Evolutionary conservation across 2,888 invertebrate genomes (phyloP), one percentile per base, ranked within the genome.

Genomic region (Tillus elongatus): DNA sequence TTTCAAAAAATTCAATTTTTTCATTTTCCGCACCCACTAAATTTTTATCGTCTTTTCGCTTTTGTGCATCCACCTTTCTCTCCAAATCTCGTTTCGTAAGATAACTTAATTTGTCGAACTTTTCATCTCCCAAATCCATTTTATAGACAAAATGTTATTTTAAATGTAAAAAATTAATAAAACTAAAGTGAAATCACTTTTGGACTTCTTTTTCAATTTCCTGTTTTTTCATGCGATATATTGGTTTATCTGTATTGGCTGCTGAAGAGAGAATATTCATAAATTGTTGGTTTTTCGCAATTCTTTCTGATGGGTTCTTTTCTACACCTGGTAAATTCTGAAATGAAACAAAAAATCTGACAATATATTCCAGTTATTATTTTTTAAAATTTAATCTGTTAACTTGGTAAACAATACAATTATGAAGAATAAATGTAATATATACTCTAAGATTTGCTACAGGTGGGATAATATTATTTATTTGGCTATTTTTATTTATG

Each of bases 1-100:
- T 74, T 26, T 77, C 73, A 56, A 86, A 87, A 57, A 75, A 82
- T 45, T 81, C 81, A 33, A 78, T 68, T 56, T 77, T 77, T 62
- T 81, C 81, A 46, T 76, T 70, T 40, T 73, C 73, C 3, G 79
- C 77, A 40, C 71, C 70, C 11, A 72, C 66, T 44, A 74, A 71
- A 52, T 75, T 75, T 53, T 74, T 74, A 35, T 75, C 74, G 51
- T 77, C 76, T 48, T 74, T 75, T 36, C 75, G 74, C 56, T 75
- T 76, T 51, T 79, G 75, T 45, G 80, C 65, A 52, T 75, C 73
- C 48, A 75, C 72, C 60, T 77, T 70, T 9, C 82, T 69, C 53
- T 81, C 78, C 38, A 74, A 69, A 54, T 82, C 77, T 41, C 82
- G 66, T 53, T 66, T 66, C 15, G 54, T 64, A 40, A 73, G 60